Base-by-base conservation (phyloP, 2,113 vertebrate genomes). In the Arenaria interpres region DNA sequence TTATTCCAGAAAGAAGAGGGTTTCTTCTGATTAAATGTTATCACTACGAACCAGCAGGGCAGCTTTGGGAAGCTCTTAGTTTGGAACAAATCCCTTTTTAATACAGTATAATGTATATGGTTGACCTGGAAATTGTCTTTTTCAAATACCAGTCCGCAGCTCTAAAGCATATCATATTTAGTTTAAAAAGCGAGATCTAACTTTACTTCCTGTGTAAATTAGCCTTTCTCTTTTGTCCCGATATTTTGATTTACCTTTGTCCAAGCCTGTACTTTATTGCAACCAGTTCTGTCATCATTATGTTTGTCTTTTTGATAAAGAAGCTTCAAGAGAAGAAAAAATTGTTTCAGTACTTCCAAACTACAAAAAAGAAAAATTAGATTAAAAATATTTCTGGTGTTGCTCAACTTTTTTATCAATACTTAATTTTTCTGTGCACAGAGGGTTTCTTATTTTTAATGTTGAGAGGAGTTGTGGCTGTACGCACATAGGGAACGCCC, bases 81-180 rank as follows among this genome's bases (percentile, higher is more conserved):
- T 93, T 78, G 80, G 71, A 92, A n/a, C 60, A 96, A 91, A 93
- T 90, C 86, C 75, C 71, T 79, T 93, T 91, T 82, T 79, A 92
- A 75, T 95, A 32, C 46, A 48, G 74, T 19, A 28, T 88, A 69
- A 93, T 95, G 89, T 90, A 32, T 63, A n/a, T 24, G 78, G 37
- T 48, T 81, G 89, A 88, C 91, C 83, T 83, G 71, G 66, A 93
- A 92, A 71, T 35, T 82, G 39, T 83, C 48, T 51, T 87, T 93
- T 89, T 81, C 67, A 64, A 54, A 10, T 64, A 80, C 16, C 28
- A 43, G 3, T 30, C 45, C 85, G 35, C 56, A 88, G 43, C 50
- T 82, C 33, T 75, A 59, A 75, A 80, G 46, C 66, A 18, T 28
- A 0, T 14, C 66, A 66, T 33, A 16, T n/a, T 43, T 21, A 45